These are phyloP conservation scores for Desoria tigrina DNA, from an alignment of 2,888 invertebrate species.

Conservation along the genomic window DNA sequence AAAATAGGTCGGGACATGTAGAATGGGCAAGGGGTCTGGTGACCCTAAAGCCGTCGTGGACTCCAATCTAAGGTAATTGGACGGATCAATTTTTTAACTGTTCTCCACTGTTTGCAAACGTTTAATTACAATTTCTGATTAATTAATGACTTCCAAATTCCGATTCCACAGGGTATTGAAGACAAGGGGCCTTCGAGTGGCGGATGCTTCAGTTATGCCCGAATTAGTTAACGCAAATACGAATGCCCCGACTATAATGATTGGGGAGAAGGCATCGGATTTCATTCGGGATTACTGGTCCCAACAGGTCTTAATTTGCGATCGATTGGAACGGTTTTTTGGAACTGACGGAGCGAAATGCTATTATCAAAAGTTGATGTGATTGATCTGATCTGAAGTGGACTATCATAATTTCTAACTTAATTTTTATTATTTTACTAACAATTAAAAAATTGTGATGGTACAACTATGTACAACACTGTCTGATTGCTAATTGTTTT, in stretches of 20 bases:
- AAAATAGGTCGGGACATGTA: conserved; percentile 31
- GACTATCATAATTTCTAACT: too few relatives aligned
- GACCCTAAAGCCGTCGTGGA: conserved; percentile 29
- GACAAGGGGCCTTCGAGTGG: conserved; percentile 12
- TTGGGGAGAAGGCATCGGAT: conserved; percentile 19
- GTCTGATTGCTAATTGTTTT: too few relatives aligned
- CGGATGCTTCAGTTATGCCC: conserved; percentile 28
- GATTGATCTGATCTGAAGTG: neutral
- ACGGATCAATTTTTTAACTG: too few relatives aligned
- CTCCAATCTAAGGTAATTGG: conserved; percentile 25
- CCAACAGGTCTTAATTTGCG: conserved; percentile 27
- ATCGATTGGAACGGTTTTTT: conserved; percentile 25
- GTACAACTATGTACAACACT: too few relatives aligned
- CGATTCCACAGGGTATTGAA: conserved; percentile 17
- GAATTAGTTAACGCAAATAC: conserved; percentile 25
- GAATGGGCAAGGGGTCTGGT: conserved; percentile 11
- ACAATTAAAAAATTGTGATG: too few relatives aligned
- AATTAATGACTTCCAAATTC: too few relatives aligned
- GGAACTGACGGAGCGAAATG: neutral
- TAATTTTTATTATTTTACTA: too few relatives aligned
- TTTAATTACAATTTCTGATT: too few relatives aligned
- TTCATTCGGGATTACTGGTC: conserved; percentile 25
- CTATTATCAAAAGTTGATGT: neutral
- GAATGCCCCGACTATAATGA: conserved; percentile 24
- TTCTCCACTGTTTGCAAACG: neutral